phyloP scores from a whole-genome alignment of 2,888 invertebrate species.

The Cryptophagus acutangulus region DNA sequence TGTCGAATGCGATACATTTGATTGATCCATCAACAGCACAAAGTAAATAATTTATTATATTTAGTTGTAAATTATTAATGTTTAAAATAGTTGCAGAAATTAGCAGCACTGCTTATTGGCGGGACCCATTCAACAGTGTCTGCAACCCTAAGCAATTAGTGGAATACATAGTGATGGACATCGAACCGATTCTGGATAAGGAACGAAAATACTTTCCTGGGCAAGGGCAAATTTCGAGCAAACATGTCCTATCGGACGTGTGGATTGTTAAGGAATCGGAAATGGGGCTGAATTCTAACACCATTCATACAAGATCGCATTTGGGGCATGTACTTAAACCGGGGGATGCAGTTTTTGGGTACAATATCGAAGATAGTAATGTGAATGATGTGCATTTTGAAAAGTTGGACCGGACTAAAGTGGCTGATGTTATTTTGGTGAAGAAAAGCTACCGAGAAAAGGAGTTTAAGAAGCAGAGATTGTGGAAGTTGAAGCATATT shows the following conservation, averaged over 20 bases:
- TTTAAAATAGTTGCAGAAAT: slow-evolving; percentile 71
- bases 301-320: slow-evolving; percentile 86
- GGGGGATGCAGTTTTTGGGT: slow-evolving; percentile 92
- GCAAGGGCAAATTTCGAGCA: slow-evolving; percentile 79
- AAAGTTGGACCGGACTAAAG: slow-evolving; percentile 59
- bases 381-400: slow-evolving; percentile 88
- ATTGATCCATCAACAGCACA: slow-evolving; percentile 88
- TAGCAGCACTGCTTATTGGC: slow-evolving; percentile 74
- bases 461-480: slow-evolving; percentile 63
- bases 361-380: slow-evolving; percentile 83
- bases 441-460: slow-evolving; percentile 84
- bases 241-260: slow-evolving; percentile 86
- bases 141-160: slow-evolving; percentile 87
- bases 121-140: slow-evolving; percentile 79
- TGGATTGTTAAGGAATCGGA: slow-evolving; percentile 90
- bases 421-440: slow-evolving; percentile 92
- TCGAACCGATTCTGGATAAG: slow-evolving; percentile 71
- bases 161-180: slow-evolving; percentile 93
- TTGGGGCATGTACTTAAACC: slow-evolving; percentile 88
- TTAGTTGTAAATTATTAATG: slow-evolving; percentile 2
- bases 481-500: slow-evolving; percentile 91
- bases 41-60: slow-evolving; percentile 55
- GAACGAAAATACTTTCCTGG: slow-evolving; percentile 79
- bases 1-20: slow-evolving; percentile 84
- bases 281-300: slow-evolving; percentile 74